These are phyloP conservation scores for Prorops nasuta DNA, from an alignment of 1,140 invertebrate species.

Conservation along the genomic window DNA sequence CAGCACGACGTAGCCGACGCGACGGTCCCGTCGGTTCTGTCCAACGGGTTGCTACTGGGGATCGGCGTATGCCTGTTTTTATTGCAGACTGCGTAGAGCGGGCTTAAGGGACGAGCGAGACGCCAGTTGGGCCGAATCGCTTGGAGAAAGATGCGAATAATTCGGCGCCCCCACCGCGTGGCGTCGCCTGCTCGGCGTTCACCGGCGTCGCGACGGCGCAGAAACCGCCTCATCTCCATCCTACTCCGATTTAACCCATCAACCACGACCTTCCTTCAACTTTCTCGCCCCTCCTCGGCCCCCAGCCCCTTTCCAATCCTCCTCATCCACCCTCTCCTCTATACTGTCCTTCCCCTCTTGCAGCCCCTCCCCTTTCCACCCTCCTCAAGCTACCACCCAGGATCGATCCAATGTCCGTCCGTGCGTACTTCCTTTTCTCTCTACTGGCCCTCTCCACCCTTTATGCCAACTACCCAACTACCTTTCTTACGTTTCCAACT, in stretches of 20 bases:
- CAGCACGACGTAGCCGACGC: too few species aligned
- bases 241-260: slow-evolving; percentile 19
- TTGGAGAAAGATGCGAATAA: background rate
- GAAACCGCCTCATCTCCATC: slow-evolving; percentile 22
- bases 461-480: slow-evolving; percentile 16
- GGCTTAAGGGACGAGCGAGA: too few species aligned
- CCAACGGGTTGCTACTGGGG: slow-evolving; percentile 32
- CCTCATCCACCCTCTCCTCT: slow-evolving; percentile 12
- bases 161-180: slow-evolving; percentile 1
- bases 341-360: background rate
- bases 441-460: slow-evolving; percentile 2
- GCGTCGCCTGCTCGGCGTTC: slow-evolving; percentile 21
- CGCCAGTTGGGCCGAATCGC: background rate
- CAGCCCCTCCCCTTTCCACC: slow-evolving; percentile 5
- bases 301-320: too few species aligned
- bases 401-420: slow-evolving; percentile 35
- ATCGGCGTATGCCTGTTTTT: slow-evolving; percentile 34
- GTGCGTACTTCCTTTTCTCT: slow-evolving; percentile 13
- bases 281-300: slow-evolving; percentile 1
- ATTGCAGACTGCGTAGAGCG: too few species aligned
- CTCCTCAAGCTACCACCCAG: slow-evolving; percentile 22
- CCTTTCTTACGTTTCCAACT: too few species aligned
- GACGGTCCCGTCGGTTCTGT: slow-evolving; percentile 30
- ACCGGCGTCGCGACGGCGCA: slow-evolving; percentile 31
- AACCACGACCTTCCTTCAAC: slow-evolving; percentile 3